Evolutionary conservation across 2,113 vertebrate species (phyloP), one percentile per base, ranked within the genome.

Genomic region (Hepsetus odoe): DNA sequence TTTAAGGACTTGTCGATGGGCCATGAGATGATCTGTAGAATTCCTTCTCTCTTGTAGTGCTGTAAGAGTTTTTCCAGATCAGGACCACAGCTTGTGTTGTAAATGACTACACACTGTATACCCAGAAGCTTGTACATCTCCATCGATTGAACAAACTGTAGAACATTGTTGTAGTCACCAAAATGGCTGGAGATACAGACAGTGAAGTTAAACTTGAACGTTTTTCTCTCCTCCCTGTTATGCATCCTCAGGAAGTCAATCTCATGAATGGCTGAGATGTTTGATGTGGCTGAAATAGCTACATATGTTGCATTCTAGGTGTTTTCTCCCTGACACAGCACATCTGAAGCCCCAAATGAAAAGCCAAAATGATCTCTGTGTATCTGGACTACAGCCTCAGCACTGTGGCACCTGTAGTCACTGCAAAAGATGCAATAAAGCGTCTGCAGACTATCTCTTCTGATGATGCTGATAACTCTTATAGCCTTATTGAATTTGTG

Each of bases 121-220:
- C 93, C 93, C 20, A 94, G 89, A 73, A 94, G 76, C 89, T 90
- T 94, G 88, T 94, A 95, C 90, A 93, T 92, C 84, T 95, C 94
- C 77, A 93, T 80, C 11, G 85, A 87, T 83, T 94, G 93, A 55
- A 91, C 89, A 62, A 90, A 91, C 82, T 95, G 94, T 67, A 95
- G 87, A 44, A 93, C 87, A 0, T 94, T 96, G 81, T 92, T 93
- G 82, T 91, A 94, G 16, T 81, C 69, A 1, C 86, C 92, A 84
- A 93, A 95, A 80, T 95, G 88, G 58, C 70, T 84, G 51, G 94
- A 95, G 75, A 95, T 87, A 68, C 95, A 96, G 9, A 95, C 79
- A 0, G 92, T 95, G 79, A 96, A 93, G 73, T 94, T 87, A 14
- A 85, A 84, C 26, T 82, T 74, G 24, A 86, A 84, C 5, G 49